A percentile compares a stretch with the other conserved stretches of the same genome.
Evolutionary conservation across 2,113 vertebrate genomes (phyloP).

Genomic region (Chamaea fasciata): DNA sequence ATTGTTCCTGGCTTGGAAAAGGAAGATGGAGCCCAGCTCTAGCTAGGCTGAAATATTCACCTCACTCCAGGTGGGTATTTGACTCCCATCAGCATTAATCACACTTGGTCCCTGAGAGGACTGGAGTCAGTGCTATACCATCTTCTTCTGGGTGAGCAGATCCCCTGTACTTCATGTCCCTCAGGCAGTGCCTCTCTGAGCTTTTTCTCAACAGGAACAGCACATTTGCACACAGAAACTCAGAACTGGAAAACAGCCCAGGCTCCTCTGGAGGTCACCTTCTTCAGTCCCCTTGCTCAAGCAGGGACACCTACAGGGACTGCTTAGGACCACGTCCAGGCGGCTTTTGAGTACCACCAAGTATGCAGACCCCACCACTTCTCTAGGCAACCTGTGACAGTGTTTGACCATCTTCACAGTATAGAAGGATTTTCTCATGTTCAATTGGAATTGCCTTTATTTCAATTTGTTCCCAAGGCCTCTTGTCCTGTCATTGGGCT

Average conservation of each 20-base stretch:
- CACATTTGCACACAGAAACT: not conserved
- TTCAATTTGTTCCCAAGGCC: not conserved
- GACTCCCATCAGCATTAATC: not conserved
- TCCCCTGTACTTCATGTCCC: fast-evolving
- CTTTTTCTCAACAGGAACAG: not conserved
- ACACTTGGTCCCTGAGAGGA: not conserved
- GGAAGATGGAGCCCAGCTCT: not conserved
- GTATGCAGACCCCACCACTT: not conserved
- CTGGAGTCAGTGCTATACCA: not conserved
- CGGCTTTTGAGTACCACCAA: not conserved
- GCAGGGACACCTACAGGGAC: not conserved
- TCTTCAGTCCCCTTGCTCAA: not conserved
- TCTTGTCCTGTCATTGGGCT: not conserved
- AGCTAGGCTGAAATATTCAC: not conserved
- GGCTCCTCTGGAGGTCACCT: not conserved
- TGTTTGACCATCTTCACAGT: not conserved
- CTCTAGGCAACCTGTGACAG: not conserved
- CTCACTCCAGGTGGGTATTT: not conserved
- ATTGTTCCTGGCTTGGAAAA: not conserved
- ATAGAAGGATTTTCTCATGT: not conserved
- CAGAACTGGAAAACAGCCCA: not conserved
- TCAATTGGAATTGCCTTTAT: not conserved
- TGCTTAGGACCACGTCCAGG: not conserved
- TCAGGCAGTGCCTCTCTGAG: not conserved
- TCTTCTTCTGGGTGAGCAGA: not conserved